Base-by-base conservation (phyloP, 2,113 vertebrate genomes). In the Daboia siamensis region DNA sequence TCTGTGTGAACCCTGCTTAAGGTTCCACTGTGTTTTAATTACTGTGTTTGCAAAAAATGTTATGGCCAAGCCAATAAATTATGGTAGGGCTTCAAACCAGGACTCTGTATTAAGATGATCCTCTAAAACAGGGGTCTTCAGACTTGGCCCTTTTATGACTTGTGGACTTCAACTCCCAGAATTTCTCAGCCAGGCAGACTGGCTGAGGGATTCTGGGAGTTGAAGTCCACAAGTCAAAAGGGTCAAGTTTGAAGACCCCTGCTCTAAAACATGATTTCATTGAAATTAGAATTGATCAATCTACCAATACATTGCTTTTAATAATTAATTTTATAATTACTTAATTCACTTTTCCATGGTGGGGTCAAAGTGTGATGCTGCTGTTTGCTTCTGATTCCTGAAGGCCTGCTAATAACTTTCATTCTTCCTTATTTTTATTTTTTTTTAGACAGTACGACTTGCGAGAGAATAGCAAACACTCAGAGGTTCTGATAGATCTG, bases 401-500 rank as follows among this genome's bases (percentile, higher is more conserved):
- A 89, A 0, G 4, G 0, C 0, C 0, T 20, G 0, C 1, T 91
- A 8, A 57, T 61, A 23, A 51, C 44, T 52, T 48, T 54, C 64
- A 13, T 55, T 8, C 55, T 80, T 39, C 33, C 3, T 39, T n/a
- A n/a, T 11, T 3, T 46, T 1, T 88, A 46, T 61, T 87, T 54
- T 20, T 20, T 87, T 91, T 54, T 97, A 99, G 99, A 93, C 99
- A 99, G 95, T 99, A 99, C 54, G 99, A 99, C 94, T 97, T 99
- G 94, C 97, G 99, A 89, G 99, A 99, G 97, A 99, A 98, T 98
- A 99, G 99, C 94, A 99, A 99, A 87, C 99, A 98, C 44, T 99
- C 99, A 0, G 99, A 99, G 92, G 98, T 99, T 29, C 97, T 99
- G 59, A 99, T 99, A 4, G 99, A 99, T 96, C 98, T 99, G 94